Evolutionary conservation across 2,797 vertebrate species (phyloP).

Genomic region (Gouania willdenowi): DNA sequence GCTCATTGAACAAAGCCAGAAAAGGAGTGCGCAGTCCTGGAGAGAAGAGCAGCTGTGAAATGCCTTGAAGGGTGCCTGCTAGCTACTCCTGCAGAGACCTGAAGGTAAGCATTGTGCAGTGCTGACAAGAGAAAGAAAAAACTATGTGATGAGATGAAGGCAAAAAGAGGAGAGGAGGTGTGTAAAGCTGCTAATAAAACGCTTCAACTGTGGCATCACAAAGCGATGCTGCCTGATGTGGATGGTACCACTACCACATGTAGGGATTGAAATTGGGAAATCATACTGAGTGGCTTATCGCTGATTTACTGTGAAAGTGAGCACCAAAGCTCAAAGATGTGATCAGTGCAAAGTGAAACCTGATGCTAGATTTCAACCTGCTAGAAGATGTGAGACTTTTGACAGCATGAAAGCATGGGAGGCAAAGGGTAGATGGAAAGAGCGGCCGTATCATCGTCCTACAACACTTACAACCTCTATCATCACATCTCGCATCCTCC

Average conservation of each 20-base stretch:
- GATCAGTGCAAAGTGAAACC: constrained; percentile 1
- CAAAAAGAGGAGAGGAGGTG: constrained; percentile 21
- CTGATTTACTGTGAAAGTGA: constrained; percentile 26
- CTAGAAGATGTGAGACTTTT: constrained; percentile 6
- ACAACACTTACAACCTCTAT: constrained; percentile 20
- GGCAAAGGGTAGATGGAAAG: constrained; percentile 32
- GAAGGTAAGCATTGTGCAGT: constrained; percentile 69
- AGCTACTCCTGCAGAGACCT: constrained; percentile 69
- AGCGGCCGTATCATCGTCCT: constrained; percentile 24
- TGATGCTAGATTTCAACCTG: not conserved
- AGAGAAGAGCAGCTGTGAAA: constrained; percentile 67
- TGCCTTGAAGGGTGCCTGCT: constrained; percentile 68
- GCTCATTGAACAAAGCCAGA: constrained; percentile 63
- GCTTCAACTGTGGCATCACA: constrained; percentile 21
- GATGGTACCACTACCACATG: constrained; percentile 36
- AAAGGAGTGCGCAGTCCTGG: constrained; percentile 61
- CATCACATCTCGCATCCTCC: constrained; percentile 13
- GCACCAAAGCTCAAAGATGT: constrained; percentile 12
- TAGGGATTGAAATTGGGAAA: constrained; percentile 23
- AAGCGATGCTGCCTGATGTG: constrained; percentile 31
- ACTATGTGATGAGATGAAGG: constrained; percentile 4
- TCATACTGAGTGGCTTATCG: constrained; percentile 15
- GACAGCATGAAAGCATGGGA: constrained; percentile 6
- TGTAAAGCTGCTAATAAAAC: constrained; percentile 45
- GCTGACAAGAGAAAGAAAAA: not conserved